Evolutionary conservation across 2,113 vertebrate genomes (phyloP).

Genomic region (Clupea harengus): DNA sequence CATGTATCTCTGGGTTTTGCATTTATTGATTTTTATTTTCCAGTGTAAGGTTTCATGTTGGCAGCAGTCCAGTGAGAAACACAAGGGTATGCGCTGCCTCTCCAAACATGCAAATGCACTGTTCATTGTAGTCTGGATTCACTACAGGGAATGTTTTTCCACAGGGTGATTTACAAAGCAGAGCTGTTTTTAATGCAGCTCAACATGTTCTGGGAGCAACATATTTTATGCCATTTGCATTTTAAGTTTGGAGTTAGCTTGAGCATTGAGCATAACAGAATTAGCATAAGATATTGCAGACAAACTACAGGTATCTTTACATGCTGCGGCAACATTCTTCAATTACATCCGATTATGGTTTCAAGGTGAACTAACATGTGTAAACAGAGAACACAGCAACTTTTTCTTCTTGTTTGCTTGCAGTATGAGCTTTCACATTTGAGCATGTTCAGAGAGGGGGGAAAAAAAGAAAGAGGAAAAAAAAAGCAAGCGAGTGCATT

Average conservation of each 20-base stretch:
- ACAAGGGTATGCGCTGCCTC: background rate
- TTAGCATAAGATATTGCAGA: background rate
- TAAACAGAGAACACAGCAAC: background rate
- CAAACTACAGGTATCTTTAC: background rate
- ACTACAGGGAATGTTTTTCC: conserved; percentile 3
- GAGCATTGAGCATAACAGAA: background rate
- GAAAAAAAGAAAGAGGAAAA: background rate
- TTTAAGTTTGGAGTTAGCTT: background rate
- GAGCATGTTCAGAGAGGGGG: background rate
- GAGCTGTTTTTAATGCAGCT: background rate
- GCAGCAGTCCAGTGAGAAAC: background rate
- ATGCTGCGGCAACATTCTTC: background rate
- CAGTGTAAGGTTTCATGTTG: background rate
- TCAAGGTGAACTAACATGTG: background rate
- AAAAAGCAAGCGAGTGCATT: background rate
- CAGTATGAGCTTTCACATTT: background rate
- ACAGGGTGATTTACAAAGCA: background rate
- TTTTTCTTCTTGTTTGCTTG: background rate
- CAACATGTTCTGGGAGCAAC: background rate
- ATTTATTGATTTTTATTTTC: conserved; percentile 10
- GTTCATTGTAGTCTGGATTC: background rate
- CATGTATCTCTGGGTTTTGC: background rate
- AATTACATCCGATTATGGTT: background rate
- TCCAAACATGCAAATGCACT: background rate
- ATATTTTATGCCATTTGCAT: background rate